Conservation (phyloP, 2,113 vertebrate genomes). For the Calcarius ornatus region DNA sequence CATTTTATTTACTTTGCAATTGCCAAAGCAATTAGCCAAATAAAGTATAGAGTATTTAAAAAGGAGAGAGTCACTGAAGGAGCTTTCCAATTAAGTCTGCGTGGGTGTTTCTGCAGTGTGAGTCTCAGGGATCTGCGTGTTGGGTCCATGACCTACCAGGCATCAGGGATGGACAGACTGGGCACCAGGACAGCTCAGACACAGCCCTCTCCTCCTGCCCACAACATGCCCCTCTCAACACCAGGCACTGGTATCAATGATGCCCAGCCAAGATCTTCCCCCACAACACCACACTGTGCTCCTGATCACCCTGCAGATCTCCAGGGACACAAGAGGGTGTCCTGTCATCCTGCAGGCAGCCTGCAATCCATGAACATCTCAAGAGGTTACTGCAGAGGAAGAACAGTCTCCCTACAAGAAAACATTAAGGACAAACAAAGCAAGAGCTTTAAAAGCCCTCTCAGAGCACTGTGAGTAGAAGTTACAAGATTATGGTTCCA, state of each 20-base stretch:
- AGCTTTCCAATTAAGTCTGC: slow-evolving; percentile 2
- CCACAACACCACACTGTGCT: accelerated
- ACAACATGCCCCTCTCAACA: accelerated
- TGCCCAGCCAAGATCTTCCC: background rate
- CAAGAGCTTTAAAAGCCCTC: background rate
- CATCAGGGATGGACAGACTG: background rate
- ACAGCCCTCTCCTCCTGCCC: background rate
- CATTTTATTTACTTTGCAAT: slow-evolving; percentile 40
- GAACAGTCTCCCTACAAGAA: background rate
- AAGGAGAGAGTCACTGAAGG: background rate
- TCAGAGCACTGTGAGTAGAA: background rate
- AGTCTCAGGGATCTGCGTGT: background rate
- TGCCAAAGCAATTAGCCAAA: slow-evolving; percentile 52
- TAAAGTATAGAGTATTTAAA: slow-evolving; percentile 10
- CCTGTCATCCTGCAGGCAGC: background rate
- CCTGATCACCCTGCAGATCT: background rate
- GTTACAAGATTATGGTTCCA: background rate
- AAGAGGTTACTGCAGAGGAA: background rate
- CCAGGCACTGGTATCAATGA: background rate
- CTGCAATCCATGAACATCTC: background rate
- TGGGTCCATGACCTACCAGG: background rate
- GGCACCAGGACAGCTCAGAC: background rate
- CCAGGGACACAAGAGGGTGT: background rate
- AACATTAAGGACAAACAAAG: background rate
- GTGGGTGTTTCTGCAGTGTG: background rate